Conservation (phyloP, 2,797 vertebrate species). For the Enoplosus armatus region DNA sequence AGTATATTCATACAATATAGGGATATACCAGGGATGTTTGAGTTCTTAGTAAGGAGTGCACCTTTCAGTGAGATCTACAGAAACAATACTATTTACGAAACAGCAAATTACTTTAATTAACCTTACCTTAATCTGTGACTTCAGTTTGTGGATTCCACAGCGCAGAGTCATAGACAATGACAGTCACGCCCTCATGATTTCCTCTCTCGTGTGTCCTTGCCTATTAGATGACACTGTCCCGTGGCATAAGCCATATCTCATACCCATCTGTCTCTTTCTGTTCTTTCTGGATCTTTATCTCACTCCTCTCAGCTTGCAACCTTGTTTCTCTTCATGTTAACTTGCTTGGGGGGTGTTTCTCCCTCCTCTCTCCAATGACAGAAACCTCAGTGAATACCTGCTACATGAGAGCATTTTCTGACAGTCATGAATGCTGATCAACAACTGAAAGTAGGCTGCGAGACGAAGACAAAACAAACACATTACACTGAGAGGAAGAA, state of each 20-base stretch:
- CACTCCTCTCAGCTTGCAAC: not conserved
- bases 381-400: slow-evolving; percentile 35
- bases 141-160: slow-evolving; percentile 39
- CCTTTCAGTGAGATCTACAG: not conserved
- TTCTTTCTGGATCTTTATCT: slow-evolving; percentile 16
- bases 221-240: not conserved
- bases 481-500: not conserved
- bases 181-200: slow-evolving; percentile 44
- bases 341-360: slow-evolving; percentile 1
- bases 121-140: not conserved
- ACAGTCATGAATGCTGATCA: slow-evolving; percentile 44
- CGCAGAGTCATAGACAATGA: slow-evolving; percentile 38
- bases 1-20: too few relatives aligned
- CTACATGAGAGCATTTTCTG: slow-evolving; percentile 46
- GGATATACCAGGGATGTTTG: not conserved
- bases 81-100: not conserved
- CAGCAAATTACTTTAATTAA: slow-evolving; percentile 19
- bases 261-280: not conserved
- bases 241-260: not conserved
- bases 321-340: slow-evolving; percentile 1
- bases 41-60: not conserved
- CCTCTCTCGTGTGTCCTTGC: not conserved
- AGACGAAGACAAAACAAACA: slow-evolving; percentile 23
- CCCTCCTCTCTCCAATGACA: not conserved
- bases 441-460: not conserved